phyloP scores from a whole-genome alignment of 2,797 vertebrate genomes.

The Onychomys leucogaster region DNA sequence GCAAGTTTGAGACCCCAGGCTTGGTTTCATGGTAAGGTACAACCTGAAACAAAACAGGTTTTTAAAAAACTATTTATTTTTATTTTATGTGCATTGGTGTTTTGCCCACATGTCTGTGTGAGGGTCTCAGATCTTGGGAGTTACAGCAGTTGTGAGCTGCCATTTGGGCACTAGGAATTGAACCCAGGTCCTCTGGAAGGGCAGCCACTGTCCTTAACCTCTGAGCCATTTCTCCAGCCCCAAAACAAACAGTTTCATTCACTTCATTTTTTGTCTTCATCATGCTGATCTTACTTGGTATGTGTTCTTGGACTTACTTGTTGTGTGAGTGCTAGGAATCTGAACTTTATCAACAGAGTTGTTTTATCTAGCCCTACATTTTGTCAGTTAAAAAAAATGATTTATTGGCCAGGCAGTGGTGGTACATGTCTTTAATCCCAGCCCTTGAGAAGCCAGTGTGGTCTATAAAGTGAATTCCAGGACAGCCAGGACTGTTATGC shows the following conservation, averaged over 20 bases:
- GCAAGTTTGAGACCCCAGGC: not conserved
- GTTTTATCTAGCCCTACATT: not conserved
- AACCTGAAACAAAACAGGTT: not conserved
- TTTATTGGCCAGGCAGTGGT: not conserved
- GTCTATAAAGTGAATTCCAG: not conserved
- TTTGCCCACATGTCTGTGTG: no score
- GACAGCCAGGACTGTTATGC: not conserved
- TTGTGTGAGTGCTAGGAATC: not conserved
- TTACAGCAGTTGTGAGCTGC: no score
- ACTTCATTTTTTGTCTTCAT: not conserved
- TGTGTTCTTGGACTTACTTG: not conserved
- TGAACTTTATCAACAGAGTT: not conserved
- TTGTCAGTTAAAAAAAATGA: not conserved
- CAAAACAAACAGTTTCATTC: not conserved
- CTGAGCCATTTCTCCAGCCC: no score
- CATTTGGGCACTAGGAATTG: no score
- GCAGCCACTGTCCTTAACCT: no score
- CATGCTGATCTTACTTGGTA: not conserved
- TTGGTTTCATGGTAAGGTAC: not conserved
- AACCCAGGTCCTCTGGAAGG: no score
- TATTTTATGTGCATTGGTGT: no score
- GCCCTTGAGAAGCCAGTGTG: not conserved
- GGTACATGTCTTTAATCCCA: not conserved
- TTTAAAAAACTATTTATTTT: no score
- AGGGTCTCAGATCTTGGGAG: no score